phyloP scores from a whole-genome alignment of 1,140 invertebrate species.

The Augochlora pura region DNA sequence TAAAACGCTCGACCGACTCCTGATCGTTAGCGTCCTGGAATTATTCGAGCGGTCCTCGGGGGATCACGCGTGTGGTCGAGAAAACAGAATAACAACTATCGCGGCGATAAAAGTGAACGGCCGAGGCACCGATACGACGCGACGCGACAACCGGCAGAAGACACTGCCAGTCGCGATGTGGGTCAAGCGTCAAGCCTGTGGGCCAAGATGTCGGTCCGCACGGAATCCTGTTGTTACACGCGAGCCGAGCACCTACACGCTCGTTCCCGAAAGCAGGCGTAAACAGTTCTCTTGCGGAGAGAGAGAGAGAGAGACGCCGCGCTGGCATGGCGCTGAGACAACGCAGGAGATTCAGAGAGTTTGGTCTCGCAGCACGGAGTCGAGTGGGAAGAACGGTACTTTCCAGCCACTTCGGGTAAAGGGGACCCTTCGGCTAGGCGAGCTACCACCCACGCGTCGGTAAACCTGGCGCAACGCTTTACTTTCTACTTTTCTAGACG shows the following conservation, averaged over 20 bases:
- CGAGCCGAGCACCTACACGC: conserved; percentile 26
- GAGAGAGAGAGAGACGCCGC: background rate
- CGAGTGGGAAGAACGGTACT: conserved; percentile 62
- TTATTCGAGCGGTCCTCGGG: too few species aligned
- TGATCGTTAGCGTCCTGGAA: too few species aligned
- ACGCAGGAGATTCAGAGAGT: conserved; percentile 43
- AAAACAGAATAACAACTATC: background rate
- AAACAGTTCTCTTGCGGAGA: conserved; percentile 24
- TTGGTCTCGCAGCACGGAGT: conserved; percentile 15
- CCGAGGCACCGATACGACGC: too few species aligned
- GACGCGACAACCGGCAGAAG: background rate
- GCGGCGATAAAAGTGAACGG: conserved; percentile 6
- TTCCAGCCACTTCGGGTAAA: conserved; percentile 58
- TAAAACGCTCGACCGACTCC: too few species aligned
- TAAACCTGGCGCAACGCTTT: conserved; percentile 51
- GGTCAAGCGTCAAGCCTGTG: conserved; percentile 16
- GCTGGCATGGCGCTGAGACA: conserved; percentile 9
- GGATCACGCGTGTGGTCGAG: conserved; percentile 23
- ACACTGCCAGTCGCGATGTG: background rate
- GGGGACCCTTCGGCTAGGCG: conserved; percentile 51
- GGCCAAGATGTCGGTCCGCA: background rate
- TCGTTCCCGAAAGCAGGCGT: conserved; percentile 12
- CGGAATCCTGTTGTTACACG: conserved; percentile 34
- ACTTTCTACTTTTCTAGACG: conserved; percentile 61
- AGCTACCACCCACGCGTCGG: conserved; percentile 52